Evolutionary conservation across 2,888 invertebrate genomes (phyloP), one percentile per base, ranked within the genome.

Genomic region (Leptopilina syphax): DNA sequence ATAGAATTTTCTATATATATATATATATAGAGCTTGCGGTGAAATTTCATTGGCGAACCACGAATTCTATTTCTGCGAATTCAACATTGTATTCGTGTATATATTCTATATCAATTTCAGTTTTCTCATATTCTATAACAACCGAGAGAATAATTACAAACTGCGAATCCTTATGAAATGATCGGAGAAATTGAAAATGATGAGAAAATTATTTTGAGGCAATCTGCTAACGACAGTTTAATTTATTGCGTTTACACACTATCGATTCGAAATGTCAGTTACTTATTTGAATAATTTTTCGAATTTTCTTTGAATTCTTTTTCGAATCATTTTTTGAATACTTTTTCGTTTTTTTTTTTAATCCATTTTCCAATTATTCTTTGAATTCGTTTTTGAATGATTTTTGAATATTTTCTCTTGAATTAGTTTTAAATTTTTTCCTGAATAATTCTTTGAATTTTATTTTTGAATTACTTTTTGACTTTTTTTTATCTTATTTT

Each of bases 111-210:
- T 44, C 8, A 24, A 6, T 24, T 50, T 70, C 24, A 24, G 54
- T 54, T 34, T 34, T 57, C 73, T n/a, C 57, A 57, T 34, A n/a
- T n/a, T 18, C 34, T 34, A 34, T 73, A 57, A n/a, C 10, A 54
- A 73, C 57, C 73, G 57, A 9, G 34, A 41, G 41, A 73, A 73
- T 57, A 73, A 73, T 73, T 73, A 73, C 73, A 9, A 50, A 57
- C 34, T 34, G 34, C 44, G 44, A 44, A 44, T 44, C 44, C 44
- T 8, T 44, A 8, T n/a, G 34, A 34, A 34, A 34, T 34, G 34
- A 34, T 34, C 34, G 34, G 34, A 34, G 34, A 1, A 34, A 34
- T 73, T 34, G 27, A n/a, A 34, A 73, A 3, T 10, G 27, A 57
- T 34, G 57, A 34, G 57, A 54, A 8, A 7, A 60, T 54, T 12